Base-by-base conservation (phyloP, 2,113 vertebrate species). In the Rhegmatorhina hoffmannsi region DNA sequence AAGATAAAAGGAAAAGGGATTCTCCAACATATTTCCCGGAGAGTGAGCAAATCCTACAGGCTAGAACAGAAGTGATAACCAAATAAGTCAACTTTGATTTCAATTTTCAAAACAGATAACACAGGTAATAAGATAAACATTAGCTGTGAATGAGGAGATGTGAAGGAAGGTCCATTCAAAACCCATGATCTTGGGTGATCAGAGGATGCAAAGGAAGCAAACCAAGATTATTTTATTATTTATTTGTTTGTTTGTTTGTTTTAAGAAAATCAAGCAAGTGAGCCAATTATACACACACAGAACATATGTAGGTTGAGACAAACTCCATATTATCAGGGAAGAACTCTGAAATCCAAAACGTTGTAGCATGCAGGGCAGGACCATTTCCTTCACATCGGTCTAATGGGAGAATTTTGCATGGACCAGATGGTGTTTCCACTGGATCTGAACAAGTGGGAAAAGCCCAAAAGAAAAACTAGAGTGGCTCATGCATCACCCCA, bases 351-450 rank as follows among this genome's bases (percentile, higher is more conserved):
- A 86, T 25, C 33, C 5, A 1, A 55, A 75, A 60, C 23, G n/a
- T 4, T 60, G n/a, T 31, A 83, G 23, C 0, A 0, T 6, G 29
- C 21, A 9, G 1, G 4, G 20, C 3, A 70, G 70, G 21, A 70
- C 18, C 24, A 13, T 36, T 64, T 34, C 44, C n/a, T 49, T n/a
- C 29, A 11, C 59, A 38, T 23, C 24, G 56, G 11, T 25, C 28
- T 66, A 16, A 40, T 1, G 7, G 19, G 11, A 83, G 17, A 86
- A 43, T 19, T 16, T 49, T 81, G 28, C 1, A 4, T 8, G 44
- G 53, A 40, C 23, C 53, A 64, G 18, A 36, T 8, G 17, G 23
- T 4, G 11, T 20, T 70, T 29, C 9, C 53, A 2, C 4, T 13
- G 8, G 36, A 47, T 8, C 17, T 28, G 25, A 84, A 46, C 40